Conservation (phyloP, 2,113 vertebrate genomes). For the Nycticryphes semicollaris region DNA sequence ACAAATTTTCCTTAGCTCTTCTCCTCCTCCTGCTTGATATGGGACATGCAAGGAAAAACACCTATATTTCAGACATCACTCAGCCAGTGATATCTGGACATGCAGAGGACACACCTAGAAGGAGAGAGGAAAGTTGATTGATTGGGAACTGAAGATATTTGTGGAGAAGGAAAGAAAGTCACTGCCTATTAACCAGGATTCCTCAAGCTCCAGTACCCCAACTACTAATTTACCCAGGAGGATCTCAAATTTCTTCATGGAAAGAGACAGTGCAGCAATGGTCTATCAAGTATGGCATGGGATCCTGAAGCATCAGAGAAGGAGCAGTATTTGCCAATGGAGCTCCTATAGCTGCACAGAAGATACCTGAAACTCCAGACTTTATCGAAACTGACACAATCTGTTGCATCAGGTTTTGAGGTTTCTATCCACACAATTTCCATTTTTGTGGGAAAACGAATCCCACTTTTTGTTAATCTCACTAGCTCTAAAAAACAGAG, state of each 20-base stretch:
- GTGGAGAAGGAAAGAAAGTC: neutral
- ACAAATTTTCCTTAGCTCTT: neutral
- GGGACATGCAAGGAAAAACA: neutral
- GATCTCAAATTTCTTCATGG: neutral
- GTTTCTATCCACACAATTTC: neutral
- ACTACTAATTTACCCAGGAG: neutral
- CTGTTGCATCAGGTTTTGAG: neutral
- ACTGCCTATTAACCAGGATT: neutral
- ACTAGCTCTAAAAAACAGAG: neutral
- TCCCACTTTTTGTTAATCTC: neutral
- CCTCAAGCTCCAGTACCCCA: neutral
- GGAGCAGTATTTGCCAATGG: neutral
- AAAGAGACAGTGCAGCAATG: neutral
- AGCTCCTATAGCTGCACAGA: neutral
- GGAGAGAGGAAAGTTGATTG: neutral
- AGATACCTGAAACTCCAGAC: neutral
- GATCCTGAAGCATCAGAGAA: neutral
- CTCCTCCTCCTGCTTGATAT: neutral
- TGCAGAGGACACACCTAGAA: neutral
- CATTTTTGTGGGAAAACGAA: neutral
- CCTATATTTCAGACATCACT: neutral
- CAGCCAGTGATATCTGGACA: neutral
- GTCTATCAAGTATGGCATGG: neutral
- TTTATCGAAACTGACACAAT: neutral
- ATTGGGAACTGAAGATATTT: neutral